Conservation (phyloP, 2,888 invertebrate genomes). For the Cheiracanthium punctorium region DNA sequence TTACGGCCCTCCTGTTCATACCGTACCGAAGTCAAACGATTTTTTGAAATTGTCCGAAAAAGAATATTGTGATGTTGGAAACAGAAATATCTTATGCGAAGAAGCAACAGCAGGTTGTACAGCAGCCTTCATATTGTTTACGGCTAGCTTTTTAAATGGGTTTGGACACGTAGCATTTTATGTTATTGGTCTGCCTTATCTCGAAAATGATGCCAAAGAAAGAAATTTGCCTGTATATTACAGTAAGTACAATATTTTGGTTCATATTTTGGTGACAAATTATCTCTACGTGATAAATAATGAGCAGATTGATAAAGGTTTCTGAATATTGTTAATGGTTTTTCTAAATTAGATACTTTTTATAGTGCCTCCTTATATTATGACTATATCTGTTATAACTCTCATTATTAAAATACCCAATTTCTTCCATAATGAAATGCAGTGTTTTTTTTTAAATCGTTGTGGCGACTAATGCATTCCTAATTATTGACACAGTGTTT, state of each 20-base stretch:
- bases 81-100: slow-evolving; percentile 18
- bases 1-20: slow-evolving; percentile 69
- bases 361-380: too few species aligned
- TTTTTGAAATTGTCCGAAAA: background rate
- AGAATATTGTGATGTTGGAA: background rate
- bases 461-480: too few species aligned
- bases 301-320: too few species aligned
- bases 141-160: slow-evolving; percentile 71
- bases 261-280: background rate
- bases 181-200: slow-evolving; percentile 67
- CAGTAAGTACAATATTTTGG: slow-evolving; percentile 35
- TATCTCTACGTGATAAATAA: background rate
- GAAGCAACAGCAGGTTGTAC: slow-evolving; percentile 9
- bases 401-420: too few species aligned
- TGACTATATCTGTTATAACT: too few species aligned
- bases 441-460: too few species aligned
- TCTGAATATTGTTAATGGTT: too few species aligned
- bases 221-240: slow-evolving; percentile 71
- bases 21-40: slow-evolving; percentile 8
- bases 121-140: slow-evolving; percentile 63
- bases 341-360: too few species aligned
- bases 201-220: slow-evolving; percentile 71
- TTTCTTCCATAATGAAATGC: too few species aligned
- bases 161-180: slow-evolving; percentile 71
- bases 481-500: too few species aligned